Percentiles rank a stretch among this genome's conserved stretches.
phyloP scores from a whole-genome alignment of 2,888 invertebrate genomes.

The Oligia strigilis region DNA sequence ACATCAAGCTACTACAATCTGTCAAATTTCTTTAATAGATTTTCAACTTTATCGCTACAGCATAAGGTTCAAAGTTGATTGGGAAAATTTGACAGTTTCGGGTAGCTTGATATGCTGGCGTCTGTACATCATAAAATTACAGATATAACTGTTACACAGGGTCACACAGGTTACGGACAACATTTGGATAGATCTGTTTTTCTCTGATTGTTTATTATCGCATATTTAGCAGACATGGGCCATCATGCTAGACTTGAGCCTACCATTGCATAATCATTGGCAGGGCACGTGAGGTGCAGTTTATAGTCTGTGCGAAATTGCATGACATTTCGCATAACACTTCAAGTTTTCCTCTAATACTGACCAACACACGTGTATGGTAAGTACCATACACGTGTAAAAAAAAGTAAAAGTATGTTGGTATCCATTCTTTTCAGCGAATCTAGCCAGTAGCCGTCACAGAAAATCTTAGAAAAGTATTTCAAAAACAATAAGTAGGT shows the following conservation, averaged over 20 bases:
- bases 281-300: background rate
- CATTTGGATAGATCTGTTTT: background rate
- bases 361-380: background rate
- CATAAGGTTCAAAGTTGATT: no score
- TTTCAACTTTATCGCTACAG: no score
- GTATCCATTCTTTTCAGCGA: background rate
- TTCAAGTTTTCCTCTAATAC: background rate
- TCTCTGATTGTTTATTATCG: background rate
- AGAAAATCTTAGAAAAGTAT: background rate
- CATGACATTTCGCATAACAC: background rate
- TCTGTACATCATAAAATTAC: no score
- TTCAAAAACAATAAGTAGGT: background rate
- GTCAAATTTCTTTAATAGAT: no score
- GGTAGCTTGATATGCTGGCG: no score
- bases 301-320: background rate
- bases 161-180: no score
- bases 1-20: no score
- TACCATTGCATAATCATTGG: background rate
- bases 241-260: background rate
- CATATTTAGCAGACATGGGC: background rate
- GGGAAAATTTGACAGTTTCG: no score
- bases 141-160: no score
- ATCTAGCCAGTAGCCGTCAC: background rate
- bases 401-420: no score
- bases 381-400: no score